These are phyloP conservation scores for Brachylomia viminalis DNA, from an alignment of 2,888 invertebrate species.

Conservation along the genomic window DNA sequence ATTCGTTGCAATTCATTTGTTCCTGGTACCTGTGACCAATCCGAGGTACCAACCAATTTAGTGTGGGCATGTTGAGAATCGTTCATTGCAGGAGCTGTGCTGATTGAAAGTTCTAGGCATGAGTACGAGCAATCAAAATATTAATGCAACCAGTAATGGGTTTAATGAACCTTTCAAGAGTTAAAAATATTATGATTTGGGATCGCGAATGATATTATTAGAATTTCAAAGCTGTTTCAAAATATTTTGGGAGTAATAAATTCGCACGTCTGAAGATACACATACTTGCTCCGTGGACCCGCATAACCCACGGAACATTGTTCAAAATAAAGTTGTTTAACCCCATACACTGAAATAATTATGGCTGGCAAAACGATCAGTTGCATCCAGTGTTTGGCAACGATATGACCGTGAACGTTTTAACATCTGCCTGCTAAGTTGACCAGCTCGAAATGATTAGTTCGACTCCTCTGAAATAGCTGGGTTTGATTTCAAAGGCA, in stretches of 20 bases:
- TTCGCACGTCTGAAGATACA: not conserved
- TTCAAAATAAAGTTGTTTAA: not conserved
- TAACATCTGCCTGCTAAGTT: slow-evolving; percentile 52
- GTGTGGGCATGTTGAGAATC: not conserved
- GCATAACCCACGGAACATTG: not conserved
- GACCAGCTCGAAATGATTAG: slow-evolving; percentile 48
- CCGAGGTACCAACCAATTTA: not conserved
- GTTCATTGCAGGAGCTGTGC: not conserved
- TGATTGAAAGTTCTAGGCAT: too few species aligned
- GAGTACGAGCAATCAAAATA: not conserved
- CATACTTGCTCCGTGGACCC: too few species aligned
- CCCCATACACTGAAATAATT: slow-evolving; percentile 20
- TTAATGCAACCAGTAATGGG: not conserved
- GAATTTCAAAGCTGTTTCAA: too few species aligned
- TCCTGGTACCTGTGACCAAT: not conserved
- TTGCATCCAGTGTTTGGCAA: slow-evolving; percentile 54
- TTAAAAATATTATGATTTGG: too few species aligned
- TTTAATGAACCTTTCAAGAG: not conserved
- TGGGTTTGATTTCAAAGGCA: slow-evolving; percentile 23
- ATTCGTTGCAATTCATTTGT: not conserved
- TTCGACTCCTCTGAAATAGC: slow-evolving; percentile 41
- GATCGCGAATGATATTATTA: too few species aligned
- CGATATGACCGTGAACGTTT: slow-evolving; percentile 57
- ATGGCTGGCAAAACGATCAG: slow-evolving; percentile 29
- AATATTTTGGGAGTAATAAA: not conserved